These are phyloP conservation scores for Apoda limacodes DNA, from an alignment of 2,888 invertebrate genomes.

Conservation along the genomic window DNA sequence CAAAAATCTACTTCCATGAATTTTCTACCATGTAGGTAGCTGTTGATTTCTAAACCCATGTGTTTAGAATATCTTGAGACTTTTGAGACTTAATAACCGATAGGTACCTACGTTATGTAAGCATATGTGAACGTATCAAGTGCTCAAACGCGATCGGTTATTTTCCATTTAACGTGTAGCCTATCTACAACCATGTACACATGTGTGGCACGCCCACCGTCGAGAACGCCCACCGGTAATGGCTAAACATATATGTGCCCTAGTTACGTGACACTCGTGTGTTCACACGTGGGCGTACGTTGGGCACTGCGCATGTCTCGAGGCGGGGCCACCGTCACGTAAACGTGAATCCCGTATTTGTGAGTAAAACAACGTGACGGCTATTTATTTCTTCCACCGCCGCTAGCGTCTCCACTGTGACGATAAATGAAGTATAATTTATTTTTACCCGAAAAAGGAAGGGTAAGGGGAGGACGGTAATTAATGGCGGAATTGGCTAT, in stretches of 20 bases:
- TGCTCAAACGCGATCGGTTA: conserved; percentile 21
- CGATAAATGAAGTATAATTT: conserved; percentile 69
- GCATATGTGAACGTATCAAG: conserved; percentile 16
- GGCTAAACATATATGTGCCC: conserved; percentile 36
- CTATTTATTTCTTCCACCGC: conserved; percentile 43
- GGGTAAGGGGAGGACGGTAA: conserved; percentile 50
- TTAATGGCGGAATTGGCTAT: conserved; percentile 68
- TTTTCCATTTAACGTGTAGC: conserved; percentile 26
- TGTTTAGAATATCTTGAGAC: too few relatives aligned
- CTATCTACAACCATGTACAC: conserved; percentile 37
- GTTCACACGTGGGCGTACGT: conserved; percentile 47
- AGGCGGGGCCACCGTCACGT: conserved; percentile 50
- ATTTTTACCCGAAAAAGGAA: conserved; percentile 66
- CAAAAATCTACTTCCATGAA: too few relatives aligned
- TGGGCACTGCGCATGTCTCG: conserved; percentile 47
- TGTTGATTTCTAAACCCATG: too few relatives aligned
- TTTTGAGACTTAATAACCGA: too few relatives aligned
- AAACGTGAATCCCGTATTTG: conserved; percentile 41
- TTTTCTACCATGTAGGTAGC: too few relatives aligned
- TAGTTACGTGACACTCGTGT: conserved; percentile 36
- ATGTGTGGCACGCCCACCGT: conserved; percentile 42
- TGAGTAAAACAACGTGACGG: conserved; percentile 46
- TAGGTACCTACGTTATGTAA: too few relatives aligned
- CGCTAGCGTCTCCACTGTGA: conserved; percentile 35
- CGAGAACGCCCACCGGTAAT: conserved; percentile 38